Evolutionary conservation across 2,888 invertebrate genomes (phyloP).

Genomic region (Alcis repandata): DNA sequence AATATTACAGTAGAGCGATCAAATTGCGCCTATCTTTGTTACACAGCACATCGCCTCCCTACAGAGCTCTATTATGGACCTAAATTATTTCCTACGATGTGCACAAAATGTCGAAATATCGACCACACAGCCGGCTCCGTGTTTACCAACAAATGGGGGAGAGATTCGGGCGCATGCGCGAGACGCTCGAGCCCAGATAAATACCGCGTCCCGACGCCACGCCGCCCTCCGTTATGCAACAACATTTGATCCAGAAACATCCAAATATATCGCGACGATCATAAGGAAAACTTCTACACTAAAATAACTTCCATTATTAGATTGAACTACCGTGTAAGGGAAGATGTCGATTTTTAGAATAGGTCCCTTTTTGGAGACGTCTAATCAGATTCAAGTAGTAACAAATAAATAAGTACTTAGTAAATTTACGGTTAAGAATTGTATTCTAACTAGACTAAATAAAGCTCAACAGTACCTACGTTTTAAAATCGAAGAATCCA

Average conservation of each 20-base stretch:
- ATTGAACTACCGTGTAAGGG: conserved; percentile 35
- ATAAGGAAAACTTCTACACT: conserved; percentile 52
- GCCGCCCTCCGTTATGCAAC: conserved; percentile 75
- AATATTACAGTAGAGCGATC: conserved; percentile 38
- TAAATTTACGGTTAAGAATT: conserved; percentile 7
- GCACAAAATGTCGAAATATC: conserved; percentile 63
- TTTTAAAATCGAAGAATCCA: not conserved
- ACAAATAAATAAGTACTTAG: not conserved
- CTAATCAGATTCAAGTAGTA: conserved; percentile 40
- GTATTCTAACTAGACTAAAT: conserved; percentile 21
- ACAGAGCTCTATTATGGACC: conserved; percentile 51
- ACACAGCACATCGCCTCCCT: conserved; percentile 46
- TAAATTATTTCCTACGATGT: conserved; percentile 59
- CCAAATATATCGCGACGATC: conserved; percentile 57
- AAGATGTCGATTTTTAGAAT: conserved; percentile 49
- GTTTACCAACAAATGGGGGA: conserved; percentile 70
- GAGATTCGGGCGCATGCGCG: conserved; percentile 60
- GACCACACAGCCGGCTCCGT: conserved; percentile 63
- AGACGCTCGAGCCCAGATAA: conserved; percentile 56
- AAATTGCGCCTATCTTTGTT: conserved; percentile 47
- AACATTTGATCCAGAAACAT: conserved; percentile 71
- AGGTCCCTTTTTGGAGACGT: conserved; percentile 41
- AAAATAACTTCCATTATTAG: conserved; percentile 51
- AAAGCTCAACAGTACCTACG: not conserved
- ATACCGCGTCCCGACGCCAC: conserved; percentile 65